Evolutionary conservation across 1,140 invertebrate species (phyloP).

Genomic region (Camponotus floridanus): DNA sequence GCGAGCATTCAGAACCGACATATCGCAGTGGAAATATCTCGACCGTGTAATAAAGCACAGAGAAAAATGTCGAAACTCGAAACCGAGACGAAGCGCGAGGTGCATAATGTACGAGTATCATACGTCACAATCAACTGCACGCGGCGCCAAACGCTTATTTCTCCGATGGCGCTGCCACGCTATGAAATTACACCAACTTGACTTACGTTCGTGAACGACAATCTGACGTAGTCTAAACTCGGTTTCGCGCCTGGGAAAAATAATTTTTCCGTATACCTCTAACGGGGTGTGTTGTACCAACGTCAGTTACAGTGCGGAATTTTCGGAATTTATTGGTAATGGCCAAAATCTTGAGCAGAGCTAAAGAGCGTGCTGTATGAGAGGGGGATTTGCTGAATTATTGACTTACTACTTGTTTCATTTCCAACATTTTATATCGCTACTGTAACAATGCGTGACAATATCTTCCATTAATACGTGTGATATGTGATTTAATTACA

Average conservation of each 20-base stretch:
- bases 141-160: slow-evolving; percentile 80
- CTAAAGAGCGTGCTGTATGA: slow-evolving; percentile 30
- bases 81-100: slow-evolving; percentile 79
- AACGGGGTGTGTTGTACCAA: slow-evolving; percentile 62
- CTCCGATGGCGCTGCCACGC: slow-evolving; percentile 77
- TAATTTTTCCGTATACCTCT: slow-evolving; percentile 72
- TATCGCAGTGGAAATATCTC: slow-evolving; percentile 78
- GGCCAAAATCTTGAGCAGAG: slow-evolving; percentile 54
- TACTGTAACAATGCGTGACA: neutral
- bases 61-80: slow-evolving; percentile 81
- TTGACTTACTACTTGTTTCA: neutral
- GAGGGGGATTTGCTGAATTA: slow-evolving; percentile 27
- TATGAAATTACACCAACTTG: slow-evolving; percentile 78
- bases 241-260: slow-evolving; percentile 60
- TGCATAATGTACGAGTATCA: slow-evolving; percentile 80
- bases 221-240: slow-evolving; percentile 66
- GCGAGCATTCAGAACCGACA: slow-evolving; percentile 67
- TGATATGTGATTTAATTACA: too few relatives aligned
- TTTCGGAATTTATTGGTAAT: slow-evolving; percentile 62
- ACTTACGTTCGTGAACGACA: slow-evolving; percentile 76
- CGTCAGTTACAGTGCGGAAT: slow-evolving; percentile 66
- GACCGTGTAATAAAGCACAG: slow-evolving; percentile 79
- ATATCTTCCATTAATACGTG: too few relatives aligned
- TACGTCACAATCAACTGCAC: slow-evolving; percentile 81
- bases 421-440: slow-evolving; percentile 13